Evolutionary conservation across 2,113 vertebrate species (phyloP).

Genomic region (Pterocles gutturalis): DNA sequence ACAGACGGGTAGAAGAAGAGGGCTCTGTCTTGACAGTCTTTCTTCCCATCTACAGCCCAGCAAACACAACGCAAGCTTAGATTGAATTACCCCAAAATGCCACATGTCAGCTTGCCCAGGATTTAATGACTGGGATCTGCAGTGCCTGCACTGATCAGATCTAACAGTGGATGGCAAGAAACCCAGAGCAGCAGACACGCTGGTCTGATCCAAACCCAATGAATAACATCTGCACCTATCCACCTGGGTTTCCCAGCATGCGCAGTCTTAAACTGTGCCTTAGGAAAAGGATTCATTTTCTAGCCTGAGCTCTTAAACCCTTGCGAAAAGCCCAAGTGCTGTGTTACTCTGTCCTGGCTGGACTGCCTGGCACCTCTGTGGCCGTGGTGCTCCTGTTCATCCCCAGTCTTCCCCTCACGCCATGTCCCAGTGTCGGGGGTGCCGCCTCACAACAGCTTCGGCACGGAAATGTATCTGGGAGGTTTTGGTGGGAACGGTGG

Average conservation of each 20-base stretch:
- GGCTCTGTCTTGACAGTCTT: background rate
- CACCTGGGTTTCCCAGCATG: background rate
- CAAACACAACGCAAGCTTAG: background rate
- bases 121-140: background rate
- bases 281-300: background rate
- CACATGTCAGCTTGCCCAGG: background rate
- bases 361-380: background rate
- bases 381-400: background rate
- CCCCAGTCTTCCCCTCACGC: background rate
- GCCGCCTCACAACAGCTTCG: background rate
- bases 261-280: background rate
- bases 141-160: background rate
- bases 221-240: background rate
- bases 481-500: fast-evolving
- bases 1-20: background rate
- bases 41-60: background rate
- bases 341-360: background rate
- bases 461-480: fast-evolving
- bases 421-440: fast-evolving
- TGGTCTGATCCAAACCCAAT: background rate
- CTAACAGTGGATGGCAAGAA: background rate
- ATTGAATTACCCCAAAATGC: background rate
- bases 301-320: background rate
- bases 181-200: background rate
- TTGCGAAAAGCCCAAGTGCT: background rate